These are phyloP conservation scores for Eupithecia abbreviata DNA, from an alignment of 2,888 invertebrate genomes.

Conservation along the genomic window DNA sequence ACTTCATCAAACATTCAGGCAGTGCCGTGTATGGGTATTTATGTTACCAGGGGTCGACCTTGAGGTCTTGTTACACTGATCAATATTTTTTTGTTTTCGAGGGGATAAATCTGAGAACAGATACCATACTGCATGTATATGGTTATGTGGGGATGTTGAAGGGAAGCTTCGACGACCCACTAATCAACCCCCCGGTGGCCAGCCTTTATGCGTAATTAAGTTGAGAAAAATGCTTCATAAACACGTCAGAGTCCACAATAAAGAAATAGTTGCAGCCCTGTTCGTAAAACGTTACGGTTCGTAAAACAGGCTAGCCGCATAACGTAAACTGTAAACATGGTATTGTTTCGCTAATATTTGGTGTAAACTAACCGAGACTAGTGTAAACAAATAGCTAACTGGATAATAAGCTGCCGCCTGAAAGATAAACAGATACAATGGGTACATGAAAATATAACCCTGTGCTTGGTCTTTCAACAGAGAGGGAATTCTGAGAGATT, in stretches of 20 bases:
- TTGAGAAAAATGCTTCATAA: constrained; percentile 17
- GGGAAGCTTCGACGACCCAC: too few relatives aligned
- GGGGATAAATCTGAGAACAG: too few relatives aligned
- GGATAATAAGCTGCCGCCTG: constrained; percentile 28
- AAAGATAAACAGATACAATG: constrained; percentile 28
- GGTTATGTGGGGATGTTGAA: too few relatives aligned
- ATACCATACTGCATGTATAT: too few relatives aligned
- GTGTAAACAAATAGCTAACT: constrained; percentile 35
- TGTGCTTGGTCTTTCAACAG: background rate
- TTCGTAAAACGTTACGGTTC: constrained; percentile 42
- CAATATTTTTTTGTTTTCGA: too few relatives aligned
- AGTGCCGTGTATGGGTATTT: constrained; percentile 24
- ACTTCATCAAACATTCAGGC: constrained; percentile 43
- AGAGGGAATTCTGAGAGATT: background rate
- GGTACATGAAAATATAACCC: constrained; percentile 6
- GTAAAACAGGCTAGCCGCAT: constrained; percentile 39
- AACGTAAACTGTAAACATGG: constrained; percentile 42
- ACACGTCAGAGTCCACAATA: constrained; percentile 26
- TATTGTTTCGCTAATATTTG: constrained; percentile 41
- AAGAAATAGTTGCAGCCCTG: constrained; percentile 37
- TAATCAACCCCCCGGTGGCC: too few relatives aligned
- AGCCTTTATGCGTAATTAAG: too few relatives aligned
- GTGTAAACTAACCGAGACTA: constrained; percentile 35
- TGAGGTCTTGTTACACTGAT: constrained; percentile 10
- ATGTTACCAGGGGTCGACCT: constrained; percentile 24